Conservation (phyloP, 2,888 invertebrate species). For the Myopa testacea region DNA sequence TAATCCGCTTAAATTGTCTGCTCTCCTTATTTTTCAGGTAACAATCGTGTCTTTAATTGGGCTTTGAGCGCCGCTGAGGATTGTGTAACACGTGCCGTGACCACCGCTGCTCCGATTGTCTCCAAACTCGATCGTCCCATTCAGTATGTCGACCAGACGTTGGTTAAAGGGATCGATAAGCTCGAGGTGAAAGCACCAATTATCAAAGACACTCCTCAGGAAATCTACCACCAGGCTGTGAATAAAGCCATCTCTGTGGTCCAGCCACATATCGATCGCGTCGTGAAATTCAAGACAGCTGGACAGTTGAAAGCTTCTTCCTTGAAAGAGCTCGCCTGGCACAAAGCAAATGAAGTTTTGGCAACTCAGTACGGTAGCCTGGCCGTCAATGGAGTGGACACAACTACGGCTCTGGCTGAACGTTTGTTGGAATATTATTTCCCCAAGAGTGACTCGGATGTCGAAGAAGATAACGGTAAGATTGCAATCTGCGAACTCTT, state of each 20-base stretch:
- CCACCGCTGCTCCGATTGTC: slow-evolving; percentile 73
- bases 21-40: slow-evolving; percentile 62
- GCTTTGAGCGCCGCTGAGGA: slow-evolving; percentile 76
- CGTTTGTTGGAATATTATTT: slow-evolving; percentile 81
- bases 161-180: slow-evolving; percentile 76
- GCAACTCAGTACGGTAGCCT: slow-evolving; percentile 77
- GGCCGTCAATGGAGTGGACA: slow-evolving; percentile 76
- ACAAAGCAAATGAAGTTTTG: slow-evolving; percentile 78
- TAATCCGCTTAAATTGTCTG: not conserved
- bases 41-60: slow-evolving; percentile 77
- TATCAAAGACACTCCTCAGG: slow-evolving; percentile 76
- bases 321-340: slow-evolving; percentile 78
- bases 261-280: slow-evolving; percentile 70
- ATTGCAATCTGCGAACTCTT: slow-evolving; percentile 34
- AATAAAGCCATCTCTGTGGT: slow-evolving; percentile 72
- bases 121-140: slow-evolving; percentile 71
- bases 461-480: slow-evolving; percentile 70
- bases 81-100: slow-evolving; percentile 74
- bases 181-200: slow-evolving; percentile 76
- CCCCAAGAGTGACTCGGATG: slow-evolving; percentile 73
- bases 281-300: slow-evolving; percentile 62
- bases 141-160: slow-evolving; percentile 74
- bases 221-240: slow-evolving; percentile 72
- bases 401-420: slow-evolving; percentile 77
- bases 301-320: slow-evolving; percentile 73